Percentiles rank a stretch among this genome's conserved stretches.
These are phyloP conservation scores for Cricetomys ansorgei DNA, from an alignment of 2,113 vertebrate species.

Conservation along the genomic window DNA sequence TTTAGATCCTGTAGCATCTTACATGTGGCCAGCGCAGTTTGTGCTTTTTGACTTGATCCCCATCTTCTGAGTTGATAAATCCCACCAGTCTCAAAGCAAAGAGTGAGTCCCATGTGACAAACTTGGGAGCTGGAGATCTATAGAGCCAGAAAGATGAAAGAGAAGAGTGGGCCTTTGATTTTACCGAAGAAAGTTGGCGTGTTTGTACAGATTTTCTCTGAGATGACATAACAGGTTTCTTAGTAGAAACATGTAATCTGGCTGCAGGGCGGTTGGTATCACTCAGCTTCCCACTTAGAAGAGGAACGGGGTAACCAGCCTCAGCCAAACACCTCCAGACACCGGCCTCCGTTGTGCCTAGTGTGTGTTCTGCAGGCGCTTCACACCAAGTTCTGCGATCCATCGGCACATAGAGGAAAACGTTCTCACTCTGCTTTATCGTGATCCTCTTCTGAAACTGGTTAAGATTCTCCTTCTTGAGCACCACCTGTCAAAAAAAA, in stretches of 20 bases:
- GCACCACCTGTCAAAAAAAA: conserved; percentile 21
- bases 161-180: conserved; percentile 76
- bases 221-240: conserved; percentile 74
- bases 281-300: neutral
- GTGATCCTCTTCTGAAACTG: conserved; percentile 7
- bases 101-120: conserved; percentile 60
- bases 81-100: conserved; percentile 33
- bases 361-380: neutral
- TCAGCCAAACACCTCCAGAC: conserved; percentile 49
- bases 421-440: conserved; percentile 15
- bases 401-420: conserved; percentile 22
- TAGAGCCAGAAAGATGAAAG: conserved; percentile 73
- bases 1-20: neutral
- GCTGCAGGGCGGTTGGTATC: conserved; percentile 36
- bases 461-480: conserved; percentile 34
- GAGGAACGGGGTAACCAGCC: neutral
- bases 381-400: neutral
- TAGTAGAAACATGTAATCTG: conserved; percentile 66
- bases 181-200: conserved; percentile 66
- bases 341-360: neutral
- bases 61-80: conserved; percentile 62
- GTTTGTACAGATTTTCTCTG: conserved; percentile 68
- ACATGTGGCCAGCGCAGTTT: conserved; percentile 24
- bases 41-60: conserved; percentile 58
- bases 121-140: neutral